phyloP scores from a whole-genome alignment of 2,113 vertebrate genomes.

The Neofelis nebulosa region DNA sequence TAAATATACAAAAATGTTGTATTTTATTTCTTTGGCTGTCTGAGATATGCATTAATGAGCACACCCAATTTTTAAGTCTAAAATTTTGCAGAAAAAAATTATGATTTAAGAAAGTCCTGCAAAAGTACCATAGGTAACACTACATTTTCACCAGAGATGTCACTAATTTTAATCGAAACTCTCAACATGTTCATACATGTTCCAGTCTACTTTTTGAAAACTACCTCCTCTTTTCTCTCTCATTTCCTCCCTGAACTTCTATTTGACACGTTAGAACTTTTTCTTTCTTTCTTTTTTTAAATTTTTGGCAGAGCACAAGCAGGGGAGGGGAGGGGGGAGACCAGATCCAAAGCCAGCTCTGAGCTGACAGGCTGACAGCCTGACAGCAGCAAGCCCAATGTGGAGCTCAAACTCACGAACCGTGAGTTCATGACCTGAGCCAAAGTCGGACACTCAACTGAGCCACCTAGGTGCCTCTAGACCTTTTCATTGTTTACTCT shows the following conservation, averaged over 20 bases:
- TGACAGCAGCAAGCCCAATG: too few relatives aligned
- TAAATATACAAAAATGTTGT: neutral
- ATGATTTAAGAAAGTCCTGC: neutral
- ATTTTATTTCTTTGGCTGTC: neutral
- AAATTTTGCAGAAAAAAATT: neutral
- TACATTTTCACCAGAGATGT: neutral
- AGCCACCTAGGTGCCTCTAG: too few relatives aligned
- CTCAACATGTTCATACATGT: neutral
- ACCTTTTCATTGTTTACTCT: neutral
- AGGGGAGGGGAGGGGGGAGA: too few relatives aligned
- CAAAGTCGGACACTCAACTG: too few relatives aligned
- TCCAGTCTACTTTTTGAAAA: conserved; percentile 19
- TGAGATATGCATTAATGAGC: neutral
- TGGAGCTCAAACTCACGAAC: too few relatives aligned
- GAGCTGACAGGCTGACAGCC: too few relatives aligned
- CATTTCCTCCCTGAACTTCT: neutral
- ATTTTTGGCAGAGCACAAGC: too few relatives aligned
- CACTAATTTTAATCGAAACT: neutral
- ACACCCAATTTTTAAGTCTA: neutral
- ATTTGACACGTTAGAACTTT: neutral
- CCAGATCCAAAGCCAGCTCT: too few relatives aligned
- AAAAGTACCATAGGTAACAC: neutral
- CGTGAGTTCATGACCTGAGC: too few relatives aligned
- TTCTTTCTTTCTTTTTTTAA: too few relatives aligned
- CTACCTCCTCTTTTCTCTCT: neutral